Base-by-base conservation (phyloP, 2,113 vertebrate genomes). In the Caracal caracal region DNA sequence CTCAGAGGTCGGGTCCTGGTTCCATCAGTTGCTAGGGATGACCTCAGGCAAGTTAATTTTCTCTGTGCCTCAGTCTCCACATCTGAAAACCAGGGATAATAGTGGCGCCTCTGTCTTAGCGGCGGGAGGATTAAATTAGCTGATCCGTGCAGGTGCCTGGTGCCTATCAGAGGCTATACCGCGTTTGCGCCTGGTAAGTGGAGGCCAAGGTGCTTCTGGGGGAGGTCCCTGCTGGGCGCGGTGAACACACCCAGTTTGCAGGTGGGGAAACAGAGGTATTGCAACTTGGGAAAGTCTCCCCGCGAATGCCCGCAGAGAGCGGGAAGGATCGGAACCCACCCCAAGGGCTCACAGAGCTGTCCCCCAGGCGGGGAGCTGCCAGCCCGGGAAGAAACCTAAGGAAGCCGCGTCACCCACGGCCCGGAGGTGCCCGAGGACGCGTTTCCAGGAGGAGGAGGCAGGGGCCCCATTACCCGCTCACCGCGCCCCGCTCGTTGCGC, bases 271-370 rank as follows among this genome's bases (percentile, higher is more conserved):
- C 7, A 1, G 51, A 78, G 47, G 10, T 9, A 33, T 80, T 66
- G 63, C 61, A 49, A 61, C 71, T 26, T 80, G 68, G 28, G n/a
- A 15, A 11, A 37, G 22, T 17, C 90, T 85, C 63, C 47, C 33
- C 3, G 33, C 4, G 43, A 78, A n/a, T 6, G 0, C 3, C 3
- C 10, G 17, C 0, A 11, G 22, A 20, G 59, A 68, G 17, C 17
- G 76, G 30, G 24, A 28, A 13, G 53, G 37, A 68, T 95, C 61
- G 1, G 19, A 96, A 59, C 37, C 24, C 43, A 56, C 33, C 11
- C 12, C 30, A 33, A 53, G 28, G 22, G 15, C 19, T 71, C 43
- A 43, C 53, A 10, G 66, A n/a, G n/a, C 76, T 59, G 28, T n/a
- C 43, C 7, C 33, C 33, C 28, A 22, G 33, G 2, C 33, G 19